Conservation (phyloP, 2,797 vertebrate species). For the Acanthiza pusilla region DNA sequence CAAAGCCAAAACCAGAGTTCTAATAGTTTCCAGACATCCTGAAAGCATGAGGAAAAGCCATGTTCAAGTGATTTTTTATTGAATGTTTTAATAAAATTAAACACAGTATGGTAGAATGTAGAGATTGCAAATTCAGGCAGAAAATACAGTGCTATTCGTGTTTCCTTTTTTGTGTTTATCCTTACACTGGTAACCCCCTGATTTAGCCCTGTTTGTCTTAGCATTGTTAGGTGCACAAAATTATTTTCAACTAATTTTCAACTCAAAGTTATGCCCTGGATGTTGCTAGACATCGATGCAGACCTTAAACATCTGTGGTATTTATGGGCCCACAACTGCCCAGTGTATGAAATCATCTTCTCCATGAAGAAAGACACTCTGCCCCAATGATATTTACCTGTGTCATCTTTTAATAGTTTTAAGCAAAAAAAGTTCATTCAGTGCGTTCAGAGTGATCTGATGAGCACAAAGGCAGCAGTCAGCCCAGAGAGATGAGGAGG, state of each 20-base stretch:
- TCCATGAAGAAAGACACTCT: background rate
- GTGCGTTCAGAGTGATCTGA: background rate
- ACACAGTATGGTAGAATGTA: background rate
- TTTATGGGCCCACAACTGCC: background rate
- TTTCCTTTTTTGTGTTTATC: background rate
- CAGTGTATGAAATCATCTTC: background rate
- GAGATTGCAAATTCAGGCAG: background rate
- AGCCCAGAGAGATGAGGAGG: background rate
- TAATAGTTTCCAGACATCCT: background rate
- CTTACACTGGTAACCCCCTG: background rate
- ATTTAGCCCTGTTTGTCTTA: background rate
- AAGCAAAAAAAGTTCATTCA: background rate
- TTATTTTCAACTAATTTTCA: background rate
- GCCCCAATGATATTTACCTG: background rate
- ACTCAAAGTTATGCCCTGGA: background rate
- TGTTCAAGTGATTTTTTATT: background rate
- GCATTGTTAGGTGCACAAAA: background rate
- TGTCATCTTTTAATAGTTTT: background rate
- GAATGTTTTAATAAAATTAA: background rate
- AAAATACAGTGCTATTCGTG: background rate
- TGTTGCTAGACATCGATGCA: background rate
- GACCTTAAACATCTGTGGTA: background rate
- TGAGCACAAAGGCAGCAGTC: background rate
- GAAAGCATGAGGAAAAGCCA: background rate
- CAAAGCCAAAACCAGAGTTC: background rate